A percentile compares a stretch with the other conserved stretches of the same genome.
Conservation (phyloP, 2,113 vertebrate genomes). For the Numida meleagris region DNA sequence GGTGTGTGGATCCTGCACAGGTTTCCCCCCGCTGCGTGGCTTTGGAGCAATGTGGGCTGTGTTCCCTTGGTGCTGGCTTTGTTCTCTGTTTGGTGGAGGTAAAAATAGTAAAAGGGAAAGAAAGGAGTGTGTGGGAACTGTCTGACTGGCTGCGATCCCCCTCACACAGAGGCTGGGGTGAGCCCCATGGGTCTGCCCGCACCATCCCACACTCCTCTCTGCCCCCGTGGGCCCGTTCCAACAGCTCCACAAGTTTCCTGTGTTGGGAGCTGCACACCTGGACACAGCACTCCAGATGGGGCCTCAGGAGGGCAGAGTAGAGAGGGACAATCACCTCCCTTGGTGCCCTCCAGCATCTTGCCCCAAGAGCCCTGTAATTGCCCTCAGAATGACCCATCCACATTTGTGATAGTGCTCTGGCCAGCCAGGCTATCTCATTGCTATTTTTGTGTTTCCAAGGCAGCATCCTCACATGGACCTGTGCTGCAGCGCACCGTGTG, state of each 20-base stretch:
- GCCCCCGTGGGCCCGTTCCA: too few species aligned
- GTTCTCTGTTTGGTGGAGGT: neutral
- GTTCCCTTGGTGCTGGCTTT: conserved; percentile 63
- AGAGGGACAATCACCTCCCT: neutral
- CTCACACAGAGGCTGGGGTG: neutral
- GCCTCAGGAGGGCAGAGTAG: too few species aligned
- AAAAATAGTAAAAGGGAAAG: conserved; percentile 45
- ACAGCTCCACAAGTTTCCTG: too few species aligned
- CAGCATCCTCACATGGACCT: neutral
- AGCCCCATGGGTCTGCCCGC: neutral
- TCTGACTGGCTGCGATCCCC: neutral
- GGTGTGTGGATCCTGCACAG: neutral
- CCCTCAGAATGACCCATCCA: neutral
- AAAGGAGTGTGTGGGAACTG: neutral
- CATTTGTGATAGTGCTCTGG: neutral
- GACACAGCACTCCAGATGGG: too few species aligned
- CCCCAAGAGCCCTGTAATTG: neutral
- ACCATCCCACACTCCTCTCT: neutral
- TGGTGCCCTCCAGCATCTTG: neutral
- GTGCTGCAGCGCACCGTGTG: neutral
- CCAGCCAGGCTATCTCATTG: neutral
- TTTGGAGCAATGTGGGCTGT: conserved; percentile 21
- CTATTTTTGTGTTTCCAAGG: neutral
- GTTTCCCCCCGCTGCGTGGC: neutral
- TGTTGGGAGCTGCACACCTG: too few species aligned